These are phyloP conservation scores for Tachina fera DNA, from an alignment of 2,888 invertebrate species.

Conservation along the genomic window DNA sequence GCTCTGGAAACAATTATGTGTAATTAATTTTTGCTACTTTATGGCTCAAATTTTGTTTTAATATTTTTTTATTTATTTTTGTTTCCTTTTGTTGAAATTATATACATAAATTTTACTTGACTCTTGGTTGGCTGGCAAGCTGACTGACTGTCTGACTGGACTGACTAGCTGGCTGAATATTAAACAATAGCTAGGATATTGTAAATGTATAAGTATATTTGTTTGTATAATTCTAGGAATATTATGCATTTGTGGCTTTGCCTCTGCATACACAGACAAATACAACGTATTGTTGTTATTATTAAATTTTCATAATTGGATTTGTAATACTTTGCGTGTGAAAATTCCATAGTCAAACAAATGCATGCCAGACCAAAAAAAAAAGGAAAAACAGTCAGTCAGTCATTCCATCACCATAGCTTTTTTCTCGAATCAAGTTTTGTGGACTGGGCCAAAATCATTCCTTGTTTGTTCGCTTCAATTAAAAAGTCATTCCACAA, in stretches of 20 bases:
- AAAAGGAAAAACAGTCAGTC: not conserved
- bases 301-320: constrained; percentile 71
- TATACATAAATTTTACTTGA: constrained; percentile 54
- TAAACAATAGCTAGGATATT: constrained; percentile 38
- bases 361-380: constrained; percentile 60
- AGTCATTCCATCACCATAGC: constrained; percentile 26
- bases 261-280: constrained; percentile 21
- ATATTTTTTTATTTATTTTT: constrained; percentile 24
- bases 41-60: constrained; percentile 58
- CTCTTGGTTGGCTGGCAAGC: constrained; percentile 23
- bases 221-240: not conserved
- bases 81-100: constrained; percentile 52
- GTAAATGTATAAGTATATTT: not conserved
- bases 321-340: constrained; percentile 70
- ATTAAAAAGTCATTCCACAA: constrained; percentile 40
- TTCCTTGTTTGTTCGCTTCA: constrained; percentile 20
- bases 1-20: constrained; percentile 67
- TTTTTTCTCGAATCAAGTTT: not conserved
- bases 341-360: constrained; percentile 65
- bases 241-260: constrained; percentile 29
- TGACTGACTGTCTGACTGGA: constrained; percentile 12
- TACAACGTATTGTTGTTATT: constrained; percentile 57
- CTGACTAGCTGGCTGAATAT: constrained; percentile 18
- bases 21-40: constrained; percentile 69
- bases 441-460: constrained; percentile 1